Base-by-base conservation (phyloP, 92 coral and sea anemone genomes). In the Epizoanthus fatuus region DNA sequence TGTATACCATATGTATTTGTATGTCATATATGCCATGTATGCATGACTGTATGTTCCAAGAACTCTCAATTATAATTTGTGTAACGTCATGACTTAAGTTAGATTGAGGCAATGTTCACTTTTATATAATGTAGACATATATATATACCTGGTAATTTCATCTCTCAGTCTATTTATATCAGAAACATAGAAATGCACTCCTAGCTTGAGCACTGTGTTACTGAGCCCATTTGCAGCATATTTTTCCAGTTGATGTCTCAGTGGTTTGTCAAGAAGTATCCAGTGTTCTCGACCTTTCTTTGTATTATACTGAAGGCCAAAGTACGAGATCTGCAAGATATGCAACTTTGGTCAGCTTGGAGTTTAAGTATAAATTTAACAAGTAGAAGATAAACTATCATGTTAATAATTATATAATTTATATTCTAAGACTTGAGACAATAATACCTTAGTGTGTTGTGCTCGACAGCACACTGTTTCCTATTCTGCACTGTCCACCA, bases 241-340 rank as follows among this genome's bases (percentile, higher is more conserved):
- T 56, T 80, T 86, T 71, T 92, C 93, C 20, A 97, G 84, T 81
- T 97, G 98, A 73, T 97, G 96, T 65, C 81, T 81, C 13, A 97
- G 89, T 53, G 98, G 91, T 81, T 95, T 95, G 63, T 91, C 93
- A 51, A 93, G 86, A 35, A 89, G 82, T 25, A 95, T 51, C 99
- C 99, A 97, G 90, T 91, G 92, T 47, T 93, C 98, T 66, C 77
- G 75, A 0, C 95, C 95, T 53, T 73, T 90, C 81, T 93, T 92
- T 40, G 75, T 92, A 66, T 81, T 40, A 90, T 91, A 97, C 86
- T 91, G 91, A 75, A 97, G 95, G 51, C 99, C 99, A 92, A 93
- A 97, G 90, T 86, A 91, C 10, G 91, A 87, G 72, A 78, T 84
- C 99, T 97, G 92, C 65, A 63, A 65, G 77, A 69, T 57, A 38